A percentile compares a stretch with the other conserved stretches of the same genome.
phyloP scores from a whole-genome alignment of 2,888 invertebrate genomes.

The Operophtera brumata region DNA sequence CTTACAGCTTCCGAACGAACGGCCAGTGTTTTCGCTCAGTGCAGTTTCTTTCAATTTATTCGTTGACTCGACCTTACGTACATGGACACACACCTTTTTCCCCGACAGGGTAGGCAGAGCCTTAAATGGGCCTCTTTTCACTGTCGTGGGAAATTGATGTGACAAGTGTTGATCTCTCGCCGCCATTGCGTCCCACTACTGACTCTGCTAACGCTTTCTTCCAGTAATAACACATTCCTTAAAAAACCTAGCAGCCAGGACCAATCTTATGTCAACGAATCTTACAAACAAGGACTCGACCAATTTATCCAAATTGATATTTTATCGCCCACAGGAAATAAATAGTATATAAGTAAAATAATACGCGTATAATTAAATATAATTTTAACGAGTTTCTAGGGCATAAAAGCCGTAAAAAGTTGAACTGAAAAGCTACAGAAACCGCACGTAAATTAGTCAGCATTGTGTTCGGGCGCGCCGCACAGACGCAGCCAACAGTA shows the following conservation, averaged over 20 bases:
- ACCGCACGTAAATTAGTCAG: slow-evolving; percentile 67
- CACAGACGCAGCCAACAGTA: slow-evolving; percentile 23
- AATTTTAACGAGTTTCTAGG: slow-evolving; percentile 49
- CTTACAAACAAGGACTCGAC: too few species aligned
- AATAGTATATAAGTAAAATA: background rate
- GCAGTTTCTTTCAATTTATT: slow-evolving; percentile 65
- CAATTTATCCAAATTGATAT: slow-evolving; percentile 33
- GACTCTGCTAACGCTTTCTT: too few species aligned
- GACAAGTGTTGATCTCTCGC: too few species aligned
- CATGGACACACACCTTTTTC: too few species aligned
- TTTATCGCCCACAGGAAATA: slow-evolving; percentile 9
- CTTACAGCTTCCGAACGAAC: slow-evolving; percentile 51
- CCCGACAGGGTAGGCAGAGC: too few species aligned
- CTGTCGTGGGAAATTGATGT: too few species aligned
- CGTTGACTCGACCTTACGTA: slow-evolving; percentile 18
- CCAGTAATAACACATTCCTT: too few species aligned
- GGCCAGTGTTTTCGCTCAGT: slow-evolving; percentile 60
- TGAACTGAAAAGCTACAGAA: slow-evolving; percentile 56
- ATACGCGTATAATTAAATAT: slow-evolving; percentile 23
- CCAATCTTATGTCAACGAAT: too few species aligned
- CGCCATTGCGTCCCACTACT: too few species aligned
- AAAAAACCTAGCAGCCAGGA: too few species aligned
- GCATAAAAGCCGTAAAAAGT: slow-evolving; percentile 47
- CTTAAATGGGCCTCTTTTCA: too few species aligned
- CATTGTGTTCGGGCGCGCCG: slow-evolving; percentile 56